Evolutionary conservation across 2,797 vertebrate species (phyloP).

Genomic region (Aselliscus stoliczkanus): DNA sequence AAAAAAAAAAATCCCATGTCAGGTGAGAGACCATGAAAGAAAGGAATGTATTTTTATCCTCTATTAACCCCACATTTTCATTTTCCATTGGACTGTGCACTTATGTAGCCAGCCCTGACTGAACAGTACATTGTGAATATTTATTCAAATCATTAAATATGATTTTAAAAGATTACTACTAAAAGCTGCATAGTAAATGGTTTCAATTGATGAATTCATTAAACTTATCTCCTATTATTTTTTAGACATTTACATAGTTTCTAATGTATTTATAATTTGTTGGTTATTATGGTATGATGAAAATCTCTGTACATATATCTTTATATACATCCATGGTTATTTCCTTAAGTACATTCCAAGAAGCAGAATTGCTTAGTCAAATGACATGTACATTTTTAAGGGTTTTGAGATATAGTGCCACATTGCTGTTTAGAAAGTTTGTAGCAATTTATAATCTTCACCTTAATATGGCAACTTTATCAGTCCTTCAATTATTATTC

Average conservation of each 20-base stretch:
- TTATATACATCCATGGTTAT: not conserved
- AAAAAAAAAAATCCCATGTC: not conserved
- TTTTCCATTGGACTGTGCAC: not conserved
- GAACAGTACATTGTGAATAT: not conserved
- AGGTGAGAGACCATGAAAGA: not conserved
- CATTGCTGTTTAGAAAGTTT: not conserved
- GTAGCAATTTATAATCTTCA: not conserved
- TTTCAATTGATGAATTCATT: conserved; percentile 10
- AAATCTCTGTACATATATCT: not conserved
- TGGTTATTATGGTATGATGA: not conserved
- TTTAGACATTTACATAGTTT: not conserved
- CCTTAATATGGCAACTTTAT: not conserved
- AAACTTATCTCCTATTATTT: not conserved
- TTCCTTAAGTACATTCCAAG: not conserved
- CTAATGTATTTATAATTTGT: not conserved
- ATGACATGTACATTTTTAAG: not conserved
- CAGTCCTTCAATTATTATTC: not conserved
- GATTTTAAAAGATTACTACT: conserved; percentile 33
- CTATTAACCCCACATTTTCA: not conserved
- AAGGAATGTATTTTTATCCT: not conserved
- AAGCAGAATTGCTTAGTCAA: not conserved
- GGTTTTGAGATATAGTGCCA: not conserved
- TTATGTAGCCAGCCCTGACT: not conserved
- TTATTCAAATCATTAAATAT: conserved; percentile 38
- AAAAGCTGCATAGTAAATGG: not conserved